Percentiles rank a stretch among this genome's conserved stretches.
Evolutionary conservation across 2,113 vertebrate genomes (phyloP).

Genomic region (Saguinus midas): DNA sequence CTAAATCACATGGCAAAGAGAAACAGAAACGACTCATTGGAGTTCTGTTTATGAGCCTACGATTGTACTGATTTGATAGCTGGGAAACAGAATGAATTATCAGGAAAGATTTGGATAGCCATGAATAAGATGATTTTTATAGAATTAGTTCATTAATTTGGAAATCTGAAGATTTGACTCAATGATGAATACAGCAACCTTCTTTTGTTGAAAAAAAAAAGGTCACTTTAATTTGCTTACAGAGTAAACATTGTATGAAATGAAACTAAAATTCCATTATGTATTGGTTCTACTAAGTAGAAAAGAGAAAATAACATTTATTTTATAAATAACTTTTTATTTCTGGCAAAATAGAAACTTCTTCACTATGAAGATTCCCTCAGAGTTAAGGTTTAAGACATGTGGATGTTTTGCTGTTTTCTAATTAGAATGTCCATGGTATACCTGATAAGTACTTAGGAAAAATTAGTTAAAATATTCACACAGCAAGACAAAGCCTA

Average conservation of each 20-base stretch:
- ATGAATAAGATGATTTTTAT: not conserved
- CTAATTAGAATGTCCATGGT: slow-evolving; percentile 59
- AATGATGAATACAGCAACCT: not conserved
- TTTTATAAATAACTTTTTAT: not conserved
- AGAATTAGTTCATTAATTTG: not conserved
- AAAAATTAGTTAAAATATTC: slow-evolving; percentile 36
- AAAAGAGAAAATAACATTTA: not conserved
- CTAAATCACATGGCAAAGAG: not conserved
- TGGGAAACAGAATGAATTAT: not conserved
- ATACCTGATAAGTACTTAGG: slow-evolving; percentile 70
- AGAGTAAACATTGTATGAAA: slow-evolving; percentile 16
- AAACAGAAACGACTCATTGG: not conserved
- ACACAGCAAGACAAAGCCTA: not conserved
- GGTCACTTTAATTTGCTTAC: not conserved
- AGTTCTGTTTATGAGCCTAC: not conserved
- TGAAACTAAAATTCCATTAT: slow-evolving; percentile 26
- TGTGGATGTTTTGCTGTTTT: not conserved
- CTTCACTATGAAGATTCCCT: slow-evolving; percentile 13
- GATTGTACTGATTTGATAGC: not conserved
- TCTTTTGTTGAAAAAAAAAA: not conserved
- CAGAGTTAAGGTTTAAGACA: slow-evolving; percentile 52
- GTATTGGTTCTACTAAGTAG: not conserved
- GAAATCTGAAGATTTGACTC: not conserved
- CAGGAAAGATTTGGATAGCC: not conserved
- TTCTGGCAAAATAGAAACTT: slow-evolving; percentile 54